Base-by-base conservation (phyloP, 1,140 invertebrate species). In the Heterodera carotae region DNA sequence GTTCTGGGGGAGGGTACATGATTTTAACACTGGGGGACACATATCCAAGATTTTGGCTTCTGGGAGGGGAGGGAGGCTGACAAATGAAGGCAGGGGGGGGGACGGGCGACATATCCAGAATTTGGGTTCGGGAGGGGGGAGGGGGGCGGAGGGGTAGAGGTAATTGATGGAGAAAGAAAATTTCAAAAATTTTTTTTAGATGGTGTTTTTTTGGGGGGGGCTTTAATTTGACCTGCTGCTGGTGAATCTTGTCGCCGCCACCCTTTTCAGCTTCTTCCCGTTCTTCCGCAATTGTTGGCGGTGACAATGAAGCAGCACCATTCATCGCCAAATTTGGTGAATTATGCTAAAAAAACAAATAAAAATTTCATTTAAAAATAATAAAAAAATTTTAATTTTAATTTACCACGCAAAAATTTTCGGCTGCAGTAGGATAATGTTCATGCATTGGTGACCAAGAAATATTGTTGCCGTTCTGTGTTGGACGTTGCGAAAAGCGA, bases 221-320 rank as follows among this genome's bases (percentile, higher is more conserved):
- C 36, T 39, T 56, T 53, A 56, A 56, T 18, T 66, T 62, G 6
- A 66, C 25, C 5, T 66, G 10, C 31, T 66, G 29, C 62, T n/a
- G n/a, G n/a, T n/a, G n/a, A n/a, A n/a, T n/a, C 7, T 66, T 66
- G 29, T 66, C 31, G 27, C 31, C 31, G 29, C 31, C 29, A 22
- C 1, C 22, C 31, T 25, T 34, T 29, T 29, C 62, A 66, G 7
- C 31, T 29, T 66, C 62, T 66, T 66, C 62, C 33, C 25, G 62
- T 22, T 66, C 62, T 34, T 66, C 62, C 33, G 27, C 62, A 66
- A 66, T 66, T 34, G 22, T 31, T 66, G 62, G 62, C 33, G 62
- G 33, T 6, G 62, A 34, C n/a, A 56, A 22, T 56, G 48, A 56
- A 56, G 48, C n/a, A n/a, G n/a, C n/a, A n/a, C n/a, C n/a, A 0